Conservation (phyloP, 2,113 vertebrate species). For the Neomonachus schauinslandi region DNA sequence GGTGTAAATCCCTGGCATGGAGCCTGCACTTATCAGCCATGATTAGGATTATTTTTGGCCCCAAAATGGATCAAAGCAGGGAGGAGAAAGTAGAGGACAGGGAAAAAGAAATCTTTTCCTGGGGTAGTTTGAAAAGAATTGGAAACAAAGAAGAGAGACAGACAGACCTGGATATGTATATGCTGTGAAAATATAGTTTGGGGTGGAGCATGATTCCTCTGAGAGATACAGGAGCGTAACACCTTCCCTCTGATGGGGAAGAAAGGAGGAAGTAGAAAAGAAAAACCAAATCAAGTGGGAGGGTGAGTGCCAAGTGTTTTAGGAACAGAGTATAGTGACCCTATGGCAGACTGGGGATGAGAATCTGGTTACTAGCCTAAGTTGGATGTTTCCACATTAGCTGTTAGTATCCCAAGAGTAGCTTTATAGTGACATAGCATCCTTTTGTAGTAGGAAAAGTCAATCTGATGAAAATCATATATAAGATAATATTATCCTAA, state of each 20-base stretch:
- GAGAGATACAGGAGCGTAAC: neutral
- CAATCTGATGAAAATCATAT: slow-evolving; percentile 21
- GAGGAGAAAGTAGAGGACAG: slow-evolving; percentile 26
- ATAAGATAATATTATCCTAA: slow-evolving; percentile 43
- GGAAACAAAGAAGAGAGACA: neutral
- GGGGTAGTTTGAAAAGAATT: slow-evolving; percentile 12
- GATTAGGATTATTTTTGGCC: slow-evolving; percentile 67
- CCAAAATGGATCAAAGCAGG: slow-evolving; percentile 52
- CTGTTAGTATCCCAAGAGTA: neutral
- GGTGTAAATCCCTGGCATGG: slow-evolving; percentile 56
- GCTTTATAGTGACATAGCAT: neutral
- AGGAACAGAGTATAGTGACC: neutral
- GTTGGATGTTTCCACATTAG: neutral
- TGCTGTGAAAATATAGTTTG: neutral
- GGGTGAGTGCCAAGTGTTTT: neutral
- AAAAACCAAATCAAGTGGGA: neutral
- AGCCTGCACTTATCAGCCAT: slow-evolving; percentile 42
- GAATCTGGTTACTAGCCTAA: neutral
- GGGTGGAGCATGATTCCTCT: neutral
- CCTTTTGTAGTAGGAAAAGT: slow-evolving; percentile 3
- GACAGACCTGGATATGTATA: neutral
- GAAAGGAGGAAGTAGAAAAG: neutral
- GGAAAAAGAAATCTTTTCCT: neutral
- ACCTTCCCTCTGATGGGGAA: neutral
- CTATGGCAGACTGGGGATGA: neutral